Evolutionary conservation across 2,888 invertebrate genomes (phyloP), one percentile per base, ranked within the genome.

Genomic region (Sinotaia quadrata): DNA sequence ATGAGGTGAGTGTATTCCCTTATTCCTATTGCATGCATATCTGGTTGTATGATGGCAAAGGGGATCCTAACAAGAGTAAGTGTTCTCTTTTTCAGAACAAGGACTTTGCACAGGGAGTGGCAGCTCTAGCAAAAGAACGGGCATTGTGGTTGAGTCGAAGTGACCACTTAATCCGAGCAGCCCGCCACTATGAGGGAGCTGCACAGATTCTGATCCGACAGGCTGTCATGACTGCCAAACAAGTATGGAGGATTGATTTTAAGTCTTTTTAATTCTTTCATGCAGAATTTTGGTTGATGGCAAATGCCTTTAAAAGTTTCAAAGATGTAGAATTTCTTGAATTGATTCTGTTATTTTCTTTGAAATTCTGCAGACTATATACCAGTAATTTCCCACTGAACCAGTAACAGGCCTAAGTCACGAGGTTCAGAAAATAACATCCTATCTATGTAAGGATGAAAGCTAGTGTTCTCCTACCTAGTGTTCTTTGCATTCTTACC

Each of bases 161-260:
- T 5, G 86, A 87, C 67, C 79, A 84, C 33, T 73, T 90, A 69
- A 87, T 90, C n/a, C 76, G 90, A 68, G 90, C 90, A 24, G 89
- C 90, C 3, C 77, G 90, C 37, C 91, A 91, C 80, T 89, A 90
- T 73, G 90, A 91, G 76, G 89, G 90, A 2, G 90, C 90, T 2
- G 89, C 89, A 5, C 89, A 89, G 68, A 88, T 89, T 37, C 83
- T 90, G 56, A 89, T 90, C 52, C 78, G 89, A 66, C 85, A 87
- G 60, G 88, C 89, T 62, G 89, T 89, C 15, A 84, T 84, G 82
- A 85, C 88, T 34, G 88, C 85, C 4, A 84, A 81, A 71, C 60
- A 87, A 82, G 88, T 88, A 54, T 29, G n/a, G n/a, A n/a, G n/a
- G 44, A 3, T 37, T 29, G 24, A 7, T 21, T 47, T 4, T 47